These are phyloP conservation scores for Semicossyphus pulcher DNA, from an alignment of 2,113 vertebrate genomes.

Conservation along the genomic window DNA sequence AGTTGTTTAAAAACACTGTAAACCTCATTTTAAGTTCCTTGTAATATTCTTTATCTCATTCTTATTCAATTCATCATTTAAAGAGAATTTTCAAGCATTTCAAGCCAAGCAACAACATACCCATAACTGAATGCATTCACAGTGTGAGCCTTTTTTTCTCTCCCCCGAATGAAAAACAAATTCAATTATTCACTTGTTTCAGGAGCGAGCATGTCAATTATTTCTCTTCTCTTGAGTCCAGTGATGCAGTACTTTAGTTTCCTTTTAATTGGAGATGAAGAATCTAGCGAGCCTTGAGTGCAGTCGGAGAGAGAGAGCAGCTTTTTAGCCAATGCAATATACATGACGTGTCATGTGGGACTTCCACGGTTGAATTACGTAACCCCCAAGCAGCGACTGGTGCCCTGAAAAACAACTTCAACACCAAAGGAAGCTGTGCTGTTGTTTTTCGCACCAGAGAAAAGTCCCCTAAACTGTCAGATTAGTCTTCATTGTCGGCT, in stretches of 20 bases:
- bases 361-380: constrained; percentile 59
- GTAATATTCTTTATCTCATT: not conserved
- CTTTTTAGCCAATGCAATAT: constrained; percentile 78
- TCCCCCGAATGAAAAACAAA: constrained; percentile 67
- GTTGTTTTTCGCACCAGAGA: constrained; percentile 14
- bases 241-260: constrained; percentile 63
- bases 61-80: constrained; percentile 18
- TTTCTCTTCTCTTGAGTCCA: constrained; percentile 72
- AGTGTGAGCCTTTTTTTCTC: constrained; percentile 8
- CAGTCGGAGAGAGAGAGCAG: constrained; percentile 46
- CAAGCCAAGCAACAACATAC: constrained; percentile 1
- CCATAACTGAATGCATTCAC: constrained; percentile 32
- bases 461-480: not conserved
- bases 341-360: constrained; percentile 74
- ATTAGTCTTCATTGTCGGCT: not conserved
- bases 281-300: constrained; percentile 70
- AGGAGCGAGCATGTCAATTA: constrained; percentile 68
- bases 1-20: too few species aligned
- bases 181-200: constrained; percentile 77
- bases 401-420: constrained; percentile 59
- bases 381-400: constrained; percentile 51
- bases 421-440: constrained; percentile 34
- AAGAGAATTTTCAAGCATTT: not conserved
- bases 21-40: not conserved
- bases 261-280: constrained; percentile 78